phyloP scores from a whole-genome alignment of 2,888 invertebrate genomes.

The Agrilus mali region DNA sequence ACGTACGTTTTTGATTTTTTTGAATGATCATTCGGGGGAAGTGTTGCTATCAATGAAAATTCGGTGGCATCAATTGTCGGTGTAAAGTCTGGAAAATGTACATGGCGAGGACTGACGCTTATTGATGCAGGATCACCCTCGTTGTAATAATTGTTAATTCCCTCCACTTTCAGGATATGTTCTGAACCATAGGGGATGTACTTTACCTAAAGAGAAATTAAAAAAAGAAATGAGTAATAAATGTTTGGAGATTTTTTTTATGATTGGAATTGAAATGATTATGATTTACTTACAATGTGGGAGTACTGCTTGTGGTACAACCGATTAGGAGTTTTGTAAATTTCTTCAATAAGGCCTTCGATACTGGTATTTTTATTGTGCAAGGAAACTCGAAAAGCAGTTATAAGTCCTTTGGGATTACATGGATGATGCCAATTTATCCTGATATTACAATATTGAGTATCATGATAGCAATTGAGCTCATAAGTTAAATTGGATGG shows the following conservation, averaged over 20 bases:
- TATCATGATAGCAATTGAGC: conserved; percentile 21
- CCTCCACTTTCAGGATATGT: conserved; percentile 24
- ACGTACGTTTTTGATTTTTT: conserved; percentile 21
- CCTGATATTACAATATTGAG: conserved; percentile 23
- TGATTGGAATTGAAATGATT: background rate
- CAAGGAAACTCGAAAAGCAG: conserved; percentile 24
- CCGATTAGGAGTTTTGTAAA: conserved; percentile 18
- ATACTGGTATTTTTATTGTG: conserved; percentile 17
- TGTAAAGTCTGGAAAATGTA: conserved; percentile 24
- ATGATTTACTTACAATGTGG: conserved; percentile 10
- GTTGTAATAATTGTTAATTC: conserved; percentile 21
- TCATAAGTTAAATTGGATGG: conserved; percentile 25
- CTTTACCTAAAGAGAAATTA: conserved; percentile 19
- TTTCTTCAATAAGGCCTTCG: conserved; percentile 19
- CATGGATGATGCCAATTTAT: conserved; percentile 28
- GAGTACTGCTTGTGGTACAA: conserved; percentile 16
- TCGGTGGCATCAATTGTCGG: conserved; percentile 20
- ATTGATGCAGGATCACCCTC: conserved; percentile 16
- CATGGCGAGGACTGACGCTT: conserved; percentile 20
- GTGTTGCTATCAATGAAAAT: conserved; percentile 19
- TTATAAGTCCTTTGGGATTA: conserved; percentile 25
- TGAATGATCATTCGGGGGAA: conserved; percentile 22
- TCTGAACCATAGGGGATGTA: conserved; percentile 23
- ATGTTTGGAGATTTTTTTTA: background rate
- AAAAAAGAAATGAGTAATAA: no score